Percentiles rank a stretch among this genome's conserved stretches.
These are phyloP conservation scores for Morpho deidamia DNA, from an alignment of 2,888 invertebrate species.

Conservation along the genomic window DNA sequence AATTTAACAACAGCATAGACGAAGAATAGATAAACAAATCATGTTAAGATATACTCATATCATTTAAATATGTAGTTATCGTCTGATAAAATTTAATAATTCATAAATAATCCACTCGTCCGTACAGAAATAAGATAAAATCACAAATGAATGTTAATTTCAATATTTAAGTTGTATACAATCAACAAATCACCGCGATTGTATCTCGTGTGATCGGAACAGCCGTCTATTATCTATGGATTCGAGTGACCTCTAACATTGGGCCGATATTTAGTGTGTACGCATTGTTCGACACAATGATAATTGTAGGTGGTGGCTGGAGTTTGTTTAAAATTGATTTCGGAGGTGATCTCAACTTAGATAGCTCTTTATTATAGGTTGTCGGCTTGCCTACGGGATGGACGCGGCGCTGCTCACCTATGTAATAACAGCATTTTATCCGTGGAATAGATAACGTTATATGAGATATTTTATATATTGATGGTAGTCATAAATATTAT, in stretches of 20 bases:
- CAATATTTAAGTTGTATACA: constrained; percentile 70
- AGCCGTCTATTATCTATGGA: constrained; percentile 60
- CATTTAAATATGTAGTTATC: constrained; percentile 5
- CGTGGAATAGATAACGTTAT: no score
- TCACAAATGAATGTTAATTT: constrained; percentile 72
- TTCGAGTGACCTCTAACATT: constrained; percentile 67
- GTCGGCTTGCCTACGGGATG: constrained; percentile 22
- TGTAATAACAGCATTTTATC: not conserved
- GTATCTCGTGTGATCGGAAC: constrained; percentile 68
- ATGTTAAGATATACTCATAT: not conserved
- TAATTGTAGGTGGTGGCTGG: constrained; percentile 73
- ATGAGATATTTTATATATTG: no score
- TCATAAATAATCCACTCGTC: constrained; percentile 28
- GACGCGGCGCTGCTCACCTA: constrained; percentile 1
- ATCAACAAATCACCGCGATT: constrained; percentile 74
- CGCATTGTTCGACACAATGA: constrained; percentile 64
- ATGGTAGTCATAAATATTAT: no score
- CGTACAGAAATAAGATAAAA: constrained; percentile 32
- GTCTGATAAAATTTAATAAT: constrained; percentile 26
- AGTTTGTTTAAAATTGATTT: constrained; percentile 78
- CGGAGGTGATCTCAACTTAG: constrained; percentile 58
- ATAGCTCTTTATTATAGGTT: constrained; percentile 64
- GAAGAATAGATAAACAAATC: not conserved
- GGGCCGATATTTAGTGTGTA: constrained; percentile 47
- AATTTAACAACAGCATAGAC: no score